Evolutionary conservation across 2,888 invertebrate species (phyloP).

Genomic region (Imbricaverruca yamaguchii): DNA sequence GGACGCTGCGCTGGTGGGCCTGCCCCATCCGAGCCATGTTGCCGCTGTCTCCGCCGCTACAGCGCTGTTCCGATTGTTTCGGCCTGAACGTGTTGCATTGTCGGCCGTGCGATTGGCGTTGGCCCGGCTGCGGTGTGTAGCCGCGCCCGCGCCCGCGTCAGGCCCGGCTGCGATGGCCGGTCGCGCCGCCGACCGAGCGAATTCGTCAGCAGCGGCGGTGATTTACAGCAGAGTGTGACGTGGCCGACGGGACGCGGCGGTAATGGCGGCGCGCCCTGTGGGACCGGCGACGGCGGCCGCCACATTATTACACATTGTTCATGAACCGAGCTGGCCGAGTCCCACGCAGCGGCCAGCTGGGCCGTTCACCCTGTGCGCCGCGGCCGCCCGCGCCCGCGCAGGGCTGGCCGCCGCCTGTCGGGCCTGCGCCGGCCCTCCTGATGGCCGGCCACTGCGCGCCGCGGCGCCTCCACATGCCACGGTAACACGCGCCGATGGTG

Average conservation of each 20-base stretch:
- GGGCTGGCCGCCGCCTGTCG: no score
- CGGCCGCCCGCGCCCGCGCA: not conserved
- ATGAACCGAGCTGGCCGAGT: not conserved
- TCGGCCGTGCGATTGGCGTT: not conserved
- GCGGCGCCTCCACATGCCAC: no score
- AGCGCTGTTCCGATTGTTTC: not conserved
- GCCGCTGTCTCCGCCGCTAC: no score
- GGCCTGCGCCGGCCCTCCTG: no score
- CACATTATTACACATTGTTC: not conserved
- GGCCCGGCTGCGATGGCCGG: not conserved
- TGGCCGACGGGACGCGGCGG: not conserved
- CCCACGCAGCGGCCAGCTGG: conserved; percentile 17
- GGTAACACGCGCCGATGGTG: no score
- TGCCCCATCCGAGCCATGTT: no score
- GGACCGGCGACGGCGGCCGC: not conserved
- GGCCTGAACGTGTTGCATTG: not conserved
- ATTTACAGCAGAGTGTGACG: not conserved
- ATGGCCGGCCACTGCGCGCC: no score
- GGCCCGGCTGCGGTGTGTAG: no score
- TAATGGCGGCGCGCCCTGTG: not conserved
- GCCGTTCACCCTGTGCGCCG: conserved; percentile 11
- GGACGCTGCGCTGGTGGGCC: no score
- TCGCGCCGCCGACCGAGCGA: not conserved
- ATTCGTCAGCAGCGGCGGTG: not conserved
- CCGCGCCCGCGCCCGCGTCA: not conserved